phyloP scores from a whole-genome alignment of 2,113 vertebrate species.

The Catharus bicknelli region DNA sequence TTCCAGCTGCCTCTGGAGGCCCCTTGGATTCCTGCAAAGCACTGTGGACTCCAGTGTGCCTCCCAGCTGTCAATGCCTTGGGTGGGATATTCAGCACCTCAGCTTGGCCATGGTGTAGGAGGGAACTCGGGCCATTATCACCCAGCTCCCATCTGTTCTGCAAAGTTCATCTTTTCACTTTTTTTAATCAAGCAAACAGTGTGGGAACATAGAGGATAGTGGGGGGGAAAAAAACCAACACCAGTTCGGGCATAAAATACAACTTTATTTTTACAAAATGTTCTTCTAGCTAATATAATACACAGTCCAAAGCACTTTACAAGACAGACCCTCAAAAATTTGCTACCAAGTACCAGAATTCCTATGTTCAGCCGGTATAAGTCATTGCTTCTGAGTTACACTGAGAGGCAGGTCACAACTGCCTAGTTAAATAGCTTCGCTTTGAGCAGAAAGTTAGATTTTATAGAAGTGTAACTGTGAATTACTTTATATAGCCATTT shows the following conservation, averaged over 20 bases:
- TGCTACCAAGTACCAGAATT: not conserved
- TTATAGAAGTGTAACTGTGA: not conserved
- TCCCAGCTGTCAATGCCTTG: not conserved
- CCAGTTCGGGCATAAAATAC: not conserved
- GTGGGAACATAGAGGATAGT: not conserved
- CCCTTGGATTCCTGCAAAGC: not conserved
- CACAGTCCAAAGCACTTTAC: constrained; percentile 25
- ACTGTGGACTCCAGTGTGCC: not conserved
- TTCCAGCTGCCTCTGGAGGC: not conserved
- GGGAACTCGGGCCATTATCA: not conserved
- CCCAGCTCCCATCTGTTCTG: not conserved
- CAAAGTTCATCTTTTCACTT: not conserved
- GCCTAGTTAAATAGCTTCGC: constrained; percentile 27
- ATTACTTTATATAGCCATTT: not conserved
- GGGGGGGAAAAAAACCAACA: not conserved
- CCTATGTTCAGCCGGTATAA: constrained; percentile 22
- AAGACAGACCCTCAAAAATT: not conserved
- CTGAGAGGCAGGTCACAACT: constrained; percentile 5
- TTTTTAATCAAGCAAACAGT: not conserved
- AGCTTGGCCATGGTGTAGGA: not conserved
- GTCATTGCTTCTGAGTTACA: constrained; percentile 43
- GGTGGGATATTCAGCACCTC: not conserved
- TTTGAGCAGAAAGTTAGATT: not conserved
- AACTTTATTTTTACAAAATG: not conserved
- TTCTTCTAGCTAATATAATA: not conserved